These are phyloP conservation scores for Nothoprocta perdicaria DNA, from an alignment of 2,113 vertebrate species.

Conservation along the genomic window DNA sequence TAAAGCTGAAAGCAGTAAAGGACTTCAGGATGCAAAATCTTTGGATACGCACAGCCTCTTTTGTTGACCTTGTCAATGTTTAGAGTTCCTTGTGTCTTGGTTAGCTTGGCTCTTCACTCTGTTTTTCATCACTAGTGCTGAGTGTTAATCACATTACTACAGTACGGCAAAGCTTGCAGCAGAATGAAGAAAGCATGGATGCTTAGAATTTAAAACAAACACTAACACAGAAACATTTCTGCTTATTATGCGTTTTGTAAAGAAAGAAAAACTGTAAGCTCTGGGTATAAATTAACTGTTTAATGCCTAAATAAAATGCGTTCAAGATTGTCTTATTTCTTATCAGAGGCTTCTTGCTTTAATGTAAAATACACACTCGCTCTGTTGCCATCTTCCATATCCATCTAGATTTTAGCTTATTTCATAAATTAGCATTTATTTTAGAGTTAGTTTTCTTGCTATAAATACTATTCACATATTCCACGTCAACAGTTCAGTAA, in stretches of 20 bases:
- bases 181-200: not conserved
- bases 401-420: slow-evolving; percentile 12
- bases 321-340: not conserved
- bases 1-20: not conserved
- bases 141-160: not conserved
- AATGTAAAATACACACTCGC: not conserved
- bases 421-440: slow-evolving; percentile 34
- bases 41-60: not conserved
- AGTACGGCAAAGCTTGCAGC: not conserved
- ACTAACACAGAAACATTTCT: not conserved
- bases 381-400: not conserved
- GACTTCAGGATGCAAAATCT: not conserved
- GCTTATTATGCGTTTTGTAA: not conserved
- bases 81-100: slow-evolving; percentile 8
- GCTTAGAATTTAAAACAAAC: not conserved
- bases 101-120: slow-evolving; percentile 37
- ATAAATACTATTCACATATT: not conserved
- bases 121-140: not conserved
- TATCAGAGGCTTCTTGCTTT: not conserved
- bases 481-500: slow-evolving; percentile 2
- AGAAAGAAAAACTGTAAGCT: not conserved
- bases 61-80: slow-evolving; percentile 7
- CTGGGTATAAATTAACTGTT: not conserved
- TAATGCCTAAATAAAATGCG: not conserved
- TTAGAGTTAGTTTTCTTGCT: not conserved